Conservation (phyloP, 2,113 vertebrate genomes). For the Eretmodus cyanostictus region DNA sequence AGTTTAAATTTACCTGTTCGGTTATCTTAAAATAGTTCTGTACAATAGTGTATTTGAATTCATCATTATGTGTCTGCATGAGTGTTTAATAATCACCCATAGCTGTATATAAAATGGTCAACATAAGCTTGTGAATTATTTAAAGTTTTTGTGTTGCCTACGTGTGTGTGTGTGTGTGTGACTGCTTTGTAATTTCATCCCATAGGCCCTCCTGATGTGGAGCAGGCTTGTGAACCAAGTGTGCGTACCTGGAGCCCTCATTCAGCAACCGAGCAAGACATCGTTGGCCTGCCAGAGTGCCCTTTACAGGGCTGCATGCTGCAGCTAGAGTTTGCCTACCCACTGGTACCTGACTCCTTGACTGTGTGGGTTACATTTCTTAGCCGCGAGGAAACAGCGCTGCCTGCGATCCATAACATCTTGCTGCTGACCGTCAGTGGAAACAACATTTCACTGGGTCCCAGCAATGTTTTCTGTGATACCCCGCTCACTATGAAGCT, state of each 20-base stretch:
- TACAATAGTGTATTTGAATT: background rate
- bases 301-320: slow-evolving; percentile 90
- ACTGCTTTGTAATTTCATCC: slow-evolving; percentile 4
- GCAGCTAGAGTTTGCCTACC: slow-evolving; percentile 85
- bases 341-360: slow-evolving; percentile 85
- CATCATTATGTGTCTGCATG: background rate
- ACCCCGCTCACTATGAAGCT: slow-evolving; percentile 87
- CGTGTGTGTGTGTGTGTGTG: background rate
- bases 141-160: background rate
- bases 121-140: background rate
- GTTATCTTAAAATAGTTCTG: background rate
- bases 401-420: slow-evolving; percentile 87
- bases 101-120: background rate
- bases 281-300: slow-evolving; percentile 77
- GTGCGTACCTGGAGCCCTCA: slow-evolving; percentile 96
- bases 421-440: slow-evolving; percentile 82
- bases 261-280: slow-evolving; percentile 79
- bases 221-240: slow-evolving; percentile 92
- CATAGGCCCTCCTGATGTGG: slow-evolving; percentile 94
- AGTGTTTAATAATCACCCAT: background rate
- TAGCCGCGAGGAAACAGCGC: slow-evolving; percentile 82
- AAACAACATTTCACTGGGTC: slow-evolving; percentile 86
- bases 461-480: slow-evolving; percentile 92
- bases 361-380: slow-evolving; percentile 95
- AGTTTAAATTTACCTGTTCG: background rate